These are phyloP conservation scores for Hycleus phaleratus DNA, from an alignment of 1,140 invertebrate species.

Conservation along the genomic window DNA sequence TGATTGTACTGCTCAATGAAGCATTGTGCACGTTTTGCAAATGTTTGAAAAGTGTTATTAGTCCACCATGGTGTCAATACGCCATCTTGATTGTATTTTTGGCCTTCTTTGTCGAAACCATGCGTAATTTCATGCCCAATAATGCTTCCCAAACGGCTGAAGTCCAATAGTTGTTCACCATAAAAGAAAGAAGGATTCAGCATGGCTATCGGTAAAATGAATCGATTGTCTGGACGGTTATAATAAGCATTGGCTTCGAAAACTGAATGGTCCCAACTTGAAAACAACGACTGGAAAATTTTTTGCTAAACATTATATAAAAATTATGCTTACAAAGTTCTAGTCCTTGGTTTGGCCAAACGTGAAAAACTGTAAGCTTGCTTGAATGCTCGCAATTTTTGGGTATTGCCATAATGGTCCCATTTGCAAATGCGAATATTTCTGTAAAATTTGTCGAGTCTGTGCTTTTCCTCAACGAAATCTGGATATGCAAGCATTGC, in stretches of 20 bases:
- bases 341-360: slow-evolving; percentile 19
- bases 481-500: slow-evolving; percentile 31
- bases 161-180: slow-evolving; percentile 37
- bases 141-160: slow-evolving; percentile 48
- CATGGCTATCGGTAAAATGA: slow-evolving; percentile 33
- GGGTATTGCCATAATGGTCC: slow-evolving; percentile 34
- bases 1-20: slow-evolving; percentile 53
- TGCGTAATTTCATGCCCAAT: slow-evolving; percentile 57
- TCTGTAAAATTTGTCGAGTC: slow-evolving; percentile 31
- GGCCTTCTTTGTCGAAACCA: slow-evolving; percentile 48
- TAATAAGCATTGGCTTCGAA: slow-evolving; percentile 35
- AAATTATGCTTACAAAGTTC: slow-evolving; percentile 23
- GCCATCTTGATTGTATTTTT: slow-evolving; percentile 47
- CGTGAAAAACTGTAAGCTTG: slow-evolving; percentile 26
- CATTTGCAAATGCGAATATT: slow-evolving; percentile 29
- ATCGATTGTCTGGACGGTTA: slow-evolving; percentile 32
- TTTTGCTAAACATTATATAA: not conserved
- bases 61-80: slow-evolving; percentile 46
- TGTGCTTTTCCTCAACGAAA: slow-evolving; percentile 17
- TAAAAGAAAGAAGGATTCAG: slow-evolving; percentile 33
- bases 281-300: slow-evolving; percentile 7
- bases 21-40: slow-evolving; percentile 50
- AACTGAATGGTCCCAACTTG: slow-evolving; percentile 35
- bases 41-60: slow-evolving; percentile 35
- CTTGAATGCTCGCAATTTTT: slow-evolving; percentile 29